phyloP scores from a whole-genome alignment of 1,140 invertebrate species.

The Drosophila triauraria region DNA sequence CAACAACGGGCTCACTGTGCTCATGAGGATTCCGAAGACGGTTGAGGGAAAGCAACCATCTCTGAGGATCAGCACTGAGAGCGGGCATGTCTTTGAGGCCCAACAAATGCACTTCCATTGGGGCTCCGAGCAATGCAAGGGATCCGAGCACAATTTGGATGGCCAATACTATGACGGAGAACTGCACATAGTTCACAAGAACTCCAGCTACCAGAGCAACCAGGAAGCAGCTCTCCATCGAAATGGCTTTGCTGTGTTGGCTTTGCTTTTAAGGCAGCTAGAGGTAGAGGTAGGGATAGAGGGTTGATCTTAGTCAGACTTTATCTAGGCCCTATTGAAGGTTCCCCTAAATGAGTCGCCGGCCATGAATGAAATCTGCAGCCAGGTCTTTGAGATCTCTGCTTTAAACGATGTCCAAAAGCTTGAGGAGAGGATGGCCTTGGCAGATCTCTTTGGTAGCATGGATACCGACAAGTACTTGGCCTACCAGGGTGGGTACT shows the following conservation, averaged over 20 bases:
- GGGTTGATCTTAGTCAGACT: no score
- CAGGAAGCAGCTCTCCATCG: conserved; percentile 87
- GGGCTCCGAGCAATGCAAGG: conserved; percentile 85
- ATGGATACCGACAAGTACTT: conserved; percentile 46
- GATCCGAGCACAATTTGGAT: conserved; percentile 86
- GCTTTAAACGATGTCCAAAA: not conserved
- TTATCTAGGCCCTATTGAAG: not conserved
- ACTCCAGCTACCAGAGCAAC: conserved; percentile 88
- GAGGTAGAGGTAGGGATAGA: conserved; percentile 47
- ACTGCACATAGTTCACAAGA: conserved; percentile 95
- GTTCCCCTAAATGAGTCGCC: not conserved
- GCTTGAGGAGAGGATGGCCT: conserved; percentile 15
- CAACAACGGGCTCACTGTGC: conserved; percentile 64
- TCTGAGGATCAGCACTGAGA: conserved; percentile 33
- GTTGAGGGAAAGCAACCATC: conserved; percentile 35
- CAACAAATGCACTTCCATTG: conserved; percentile 87
- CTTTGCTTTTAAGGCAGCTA: conserved; percentile 91
- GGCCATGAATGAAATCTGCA: conserved; percentile 31
- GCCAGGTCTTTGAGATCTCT: conserved; percentile 26
- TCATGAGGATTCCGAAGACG: conserved; percentile 46
- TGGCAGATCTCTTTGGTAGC: conserved; percentile 41
- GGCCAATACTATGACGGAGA: conserved; percentile 89
- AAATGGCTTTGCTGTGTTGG: conserved; percentile 92
- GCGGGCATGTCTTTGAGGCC: conserved; percentile 81
- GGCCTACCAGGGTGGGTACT: conserved; percentile 38